Evolutionary conservation across 1,140 invertebrate species (phyloP).

Genomic region (Hylyphantes graminicola): DNA sequence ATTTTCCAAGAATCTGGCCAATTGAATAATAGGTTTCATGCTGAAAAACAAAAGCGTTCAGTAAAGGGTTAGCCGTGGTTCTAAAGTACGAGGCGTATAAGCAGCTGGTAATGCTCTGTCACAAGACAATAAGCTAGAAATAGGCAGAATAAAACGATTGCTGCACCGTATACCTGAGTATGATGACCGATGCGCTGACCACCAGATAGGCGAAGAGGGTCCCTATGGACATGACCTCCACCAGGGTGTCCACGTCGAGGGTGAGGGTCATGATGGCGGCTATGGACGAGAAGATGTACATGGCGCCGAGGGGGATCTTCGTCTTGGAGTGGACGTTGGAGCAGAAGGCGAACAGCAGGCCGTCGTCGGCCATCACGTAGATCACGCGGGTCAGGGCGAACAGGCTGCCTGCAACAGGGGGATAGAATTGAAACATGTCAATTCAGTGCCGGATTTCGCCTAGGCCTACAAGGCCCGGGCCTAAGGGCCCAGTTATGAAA

Average conservation of each 20-base stretch:
- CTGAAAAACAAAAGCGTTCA: neutral
- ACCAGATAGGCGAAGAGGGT: slow-evolving; percentile 91
- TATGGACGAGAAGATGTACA: slow-evolving; percentile 81
- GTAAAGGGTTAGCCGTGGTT: neutral
- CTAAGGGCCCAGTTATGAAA: no score
- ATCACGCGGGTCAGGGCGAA: slow-evolving; percentile 86
- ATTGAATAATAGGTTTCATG: no score
- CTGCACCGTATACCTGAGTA: no score
- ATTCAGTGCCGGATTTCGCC: no score
- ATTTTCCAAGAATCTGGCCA: no score
- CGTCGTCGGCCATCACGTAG: slow-evolving; percentile 90
- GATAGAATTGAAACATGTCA: no score
- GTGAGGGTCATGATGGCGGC: slow-evolving; percentile 84
- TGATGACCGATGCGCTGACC: slow-evolving; percentile 88
- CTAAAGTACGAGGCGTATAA: slow-evolving; percentile 32
- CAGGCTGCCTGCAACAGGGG: no score
- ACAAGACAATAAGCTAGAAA: no score
- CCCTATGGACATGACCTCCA: slow-evolving; percentile 95
- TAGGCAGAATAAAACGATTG: no score
- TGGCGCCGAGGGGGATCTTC: slow-evolving; percentile 81
- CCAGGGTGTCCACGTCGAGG: slow-evolving; percentile 89
- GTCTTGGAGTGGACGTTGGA: slow-evolving; percentile 66
- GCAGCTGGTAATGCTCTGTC: slow-evolving; percentile 17
- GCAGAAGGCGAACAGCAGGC: slow-evolving; percentile 78
- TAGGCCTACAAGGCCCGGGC: no score